phyloP scores from a whole-genome alignment of 2,797 vertebrate species.

The Poecilia velifera region DNA sequence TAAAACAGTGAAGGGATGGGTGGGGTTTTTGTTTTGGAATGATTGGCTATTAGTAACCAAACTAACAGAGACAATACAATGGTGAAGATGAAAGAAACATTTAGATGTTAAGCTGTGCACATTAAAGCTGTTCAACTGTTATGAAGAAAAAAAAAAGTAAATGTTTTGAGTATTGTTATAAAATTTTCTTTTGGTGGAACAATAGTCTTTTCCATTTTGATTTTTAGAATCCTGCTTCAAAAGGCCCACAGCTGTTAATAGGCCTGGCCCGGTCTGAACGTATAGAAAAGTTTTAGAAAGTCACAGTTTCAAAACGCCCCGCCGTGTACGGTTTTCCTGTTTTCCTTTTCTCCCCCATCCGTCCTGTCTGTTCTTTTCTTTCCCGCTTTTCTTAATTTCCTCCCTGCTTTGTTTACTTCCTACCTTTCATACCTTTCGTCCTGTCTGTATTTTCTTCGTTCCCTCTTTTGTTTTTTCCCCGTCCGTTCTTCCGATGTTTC shows the following conservation, averaged over 20 bases:
- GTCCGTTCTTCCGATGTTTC: not conserved
- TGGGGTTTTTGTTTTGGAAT: slow-evolving; percentile 13
- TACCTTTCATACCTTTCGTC: not conserved
- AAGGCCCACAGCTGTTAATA: not conserved
- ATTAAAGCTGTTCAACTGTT: not conserved
- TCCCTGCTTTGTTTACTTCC: not conserved
- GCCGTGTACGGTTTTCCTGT: not conserved
- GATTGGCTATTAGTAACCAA: not conserved
- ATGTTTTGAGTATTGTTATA: not conserved
- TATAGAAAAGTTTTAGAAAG: not conserved
- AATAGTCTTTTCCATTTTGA: not conserved
- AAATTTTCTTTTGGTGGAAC: not conserved
- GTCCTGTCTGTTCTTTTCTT: not conserved
- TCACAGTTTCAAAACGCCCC: not conserved
- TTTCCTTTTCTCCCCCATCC: not conserved
- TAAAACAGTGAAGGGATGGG: slow-evolving; percentile 24
- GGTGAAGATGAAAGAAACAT: not conserved
- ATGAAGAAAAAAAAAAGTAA: not conserved
- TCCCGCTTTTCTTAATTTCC: not conserved
- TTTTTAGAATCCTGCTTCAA: not conserved
- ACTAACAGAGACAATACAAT: not conserved
- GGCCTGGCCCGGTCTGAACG: not conserved
- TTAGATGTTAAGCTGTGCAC: not conserved
- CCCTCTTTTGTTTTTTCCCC: not conserved
- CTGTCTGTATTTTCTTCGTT: not conserved